Evolutionary conservation across 1,140 invertebrate genomes (phyloP).

Genomic region (Trissolcus basalis): DNA sequence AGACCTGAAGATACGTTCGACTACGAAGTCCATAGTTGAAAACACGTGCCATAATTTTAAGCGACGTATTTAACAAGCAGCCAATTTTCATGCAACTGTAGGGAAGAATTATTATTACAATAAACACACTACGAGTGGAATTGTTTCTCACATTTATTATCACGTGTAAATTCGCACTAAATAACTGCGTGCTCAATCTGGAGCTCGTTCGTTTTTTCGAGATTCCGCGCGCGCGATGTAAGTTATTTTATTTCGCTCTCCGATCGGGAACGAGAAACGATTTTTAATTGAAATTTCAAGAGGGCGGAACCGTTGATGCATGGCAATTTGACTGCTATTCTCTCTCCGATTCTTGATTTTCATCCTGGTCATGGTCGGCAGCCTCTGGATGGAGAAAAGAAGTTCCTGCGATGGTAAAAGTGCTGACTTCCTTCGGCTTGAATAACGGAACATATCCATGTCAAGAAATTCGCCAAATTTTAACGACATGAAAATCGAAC

Average conservation of each 20-base stretch:
- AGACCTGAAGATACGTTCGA: conserved; percentile 3
- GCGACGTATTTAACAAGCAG: not conserved
- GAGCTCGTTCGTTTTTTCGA: no score
- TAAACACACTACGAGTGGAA: conserved; percentile 6
- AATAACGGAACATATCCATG: conserved; percentile 52
- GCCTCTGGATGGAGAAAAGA: conserved; percentile 54
- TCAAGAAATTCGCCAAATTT: conserved; percentile 57
- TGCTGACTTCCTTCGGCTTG: conserved; percentile 54
- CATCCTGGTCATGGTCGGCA: conserved; percentile 51
- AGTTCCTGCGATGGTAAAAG: conserved; percentile 55
- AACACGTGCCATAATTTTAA: conserved; percentile 27
- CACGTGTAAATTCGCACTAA: conserved; percentile 11
- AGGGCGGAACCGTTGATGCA: conserved; percentile 31
- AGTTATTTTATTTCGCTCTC: not conserved
- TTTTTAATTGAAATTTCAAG: conserved; percentile 42
- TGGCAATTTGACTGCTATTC: conserved; percentile 53
- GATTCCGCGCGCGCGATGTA: not conserved
- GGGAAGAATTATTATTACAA: conserved; percentile 5
- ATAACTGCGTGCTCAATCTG: not conserved
- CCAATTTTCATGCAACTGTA: conserved; percentile 6
- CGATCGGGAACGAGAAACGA: conserved; percentile 6
- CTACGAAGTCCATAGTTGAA: conserved; percentile 21
- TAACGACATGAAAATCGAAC: conserved; percentile 53
- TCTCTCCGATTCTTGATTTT: conserved; percentile 46
- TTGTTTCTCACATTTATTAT: conserved; percentile 15